These are phyloP conservation scores for Chorisops tibialis DNA, from an alignment of 2,888 invertebrate species.

Conservation along the genomic window DNA sequence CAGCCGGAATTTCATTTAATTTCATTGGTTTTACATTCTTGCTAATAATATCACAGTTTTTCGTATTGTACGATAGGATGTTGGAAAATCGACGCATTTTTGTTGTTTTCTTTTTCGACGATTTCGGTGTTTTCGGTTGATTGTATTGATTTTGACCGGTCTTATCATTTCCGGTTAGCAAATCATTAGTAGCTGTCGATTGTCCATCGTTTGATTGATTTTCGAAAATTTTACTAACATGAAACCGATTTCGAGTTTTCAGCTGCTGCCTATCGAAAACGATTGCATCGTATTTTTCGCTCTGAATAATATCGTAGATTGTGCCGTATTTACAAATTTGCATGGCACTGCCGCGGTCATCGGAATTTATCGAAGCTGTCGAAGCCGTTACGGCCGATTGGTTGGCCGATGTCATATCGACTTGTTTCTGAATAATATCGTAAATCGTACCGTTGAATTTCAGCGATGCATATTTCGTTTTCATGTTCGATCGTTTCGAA, in stretches of 20 bases:
- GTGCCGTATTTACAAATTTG: slow-evolving; percentile 46
- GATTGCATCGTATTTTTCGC: slow-evolving; percentile 23
- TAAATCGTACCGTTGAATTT: slow-evolving; percentile 48
- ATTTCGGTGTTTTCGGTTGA: slow-evolving; percentile 25
- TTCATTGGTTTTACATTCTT: slow-evolving; percentile 3
- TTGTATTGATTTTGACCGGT: not conserved
- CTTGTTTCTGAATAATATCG: slow-evolving; percentile 48
- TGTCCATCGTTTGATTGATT: slow-evolving; percentile 25
- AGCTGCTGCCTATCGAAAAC: slow-evolving; percentile 39
- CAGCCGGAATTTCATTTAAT: not conserved
- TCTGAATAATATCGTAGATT: slow-evolving; percentile 51
- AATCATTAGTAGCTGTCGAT: not conserved
- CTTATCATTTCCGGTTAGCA: not conserved
- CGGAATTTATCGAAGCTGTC: not conserved
- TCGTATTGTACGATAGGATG: slow-evolving; percentile 45
- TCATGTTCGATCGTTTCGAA: slow-evolving; percentile 14
- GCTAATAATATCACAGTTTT: slow-evolving; percentile 18
- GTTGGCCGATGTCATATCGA: slow-evolving; percentile 11
- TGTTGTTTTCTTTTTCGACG: slow-evolving; percentile 39
- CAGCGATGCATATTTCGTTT: slow-evolving; percentile 29
- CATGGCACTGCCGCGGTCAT: slow-evolving; percentile 27
- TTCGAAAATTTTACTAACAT: slow-evolving; percentile 50
- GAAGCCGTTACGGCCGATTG: not conserved
- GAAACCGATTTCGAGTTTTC: slow-evolving; percentile 44
- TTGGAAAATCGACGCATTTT: slow-evolving; percentile 51